Evolutionary conservation across 2,888 invertebrate genomes (phyloP), one percentile per base, ranked within the genome.

Genomic region (Mythimna loreyi): DNA sequence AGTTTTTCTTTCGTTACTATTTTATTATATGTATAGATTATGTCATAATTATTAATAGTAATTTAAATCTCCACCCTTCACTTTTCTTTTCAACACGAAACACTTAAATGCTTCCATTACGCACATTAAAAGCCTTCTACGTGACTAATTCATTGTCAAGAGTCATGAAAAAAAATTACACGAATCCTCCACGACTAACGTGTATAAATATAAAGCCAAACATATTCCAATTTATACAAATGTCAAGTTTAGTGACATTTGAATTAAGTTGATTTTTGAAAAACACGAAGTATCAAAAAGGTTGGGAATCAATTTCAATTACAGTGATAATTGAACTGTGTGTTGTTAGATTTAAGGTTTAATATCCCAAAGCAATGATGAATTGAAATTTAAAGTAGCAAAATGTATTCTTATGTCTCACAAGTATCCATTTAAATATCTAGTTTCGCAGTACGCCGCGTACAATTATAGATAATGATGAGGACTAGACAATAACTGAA

Each of bases 101-200:
- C 49, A 67, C 61, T 36, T 60, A 56, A 56, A 62, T 28, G 63
- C 67, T 53, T 72, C 68, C 57, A 78, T 69, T 69, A 67, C 43
- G 33, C 40, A 73, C 40, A 59, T 60, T 66, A 79, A 81, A 82
- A 70, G 33, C 43, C 30, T 79, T 82, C 72, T 40, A 82, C 50
- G 58, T 62, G 45, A 61, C 73, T 78, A 82, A 78, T 82, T 73
- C 56, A 6, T 59, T 57, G 80, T 78, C 61, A 67, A 67, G 49
- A 40, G 9, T 45, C 9, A 66, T 66, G 64, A 69, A 78, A 82
- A 33, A 79, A 73, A 73, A 61, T 45, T 72, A 62, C 74, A 62
- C n/a, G 30, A 62, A 57, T 65, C 21, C 52, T 49, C 25, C 6
- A 56, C 33, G 21, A 21, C 23, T 49, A 50, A 63, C 16, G 19